Conservation (phyloP, 2,113 vertebrate species). For the Laterallus jamaicensis region DNA sequence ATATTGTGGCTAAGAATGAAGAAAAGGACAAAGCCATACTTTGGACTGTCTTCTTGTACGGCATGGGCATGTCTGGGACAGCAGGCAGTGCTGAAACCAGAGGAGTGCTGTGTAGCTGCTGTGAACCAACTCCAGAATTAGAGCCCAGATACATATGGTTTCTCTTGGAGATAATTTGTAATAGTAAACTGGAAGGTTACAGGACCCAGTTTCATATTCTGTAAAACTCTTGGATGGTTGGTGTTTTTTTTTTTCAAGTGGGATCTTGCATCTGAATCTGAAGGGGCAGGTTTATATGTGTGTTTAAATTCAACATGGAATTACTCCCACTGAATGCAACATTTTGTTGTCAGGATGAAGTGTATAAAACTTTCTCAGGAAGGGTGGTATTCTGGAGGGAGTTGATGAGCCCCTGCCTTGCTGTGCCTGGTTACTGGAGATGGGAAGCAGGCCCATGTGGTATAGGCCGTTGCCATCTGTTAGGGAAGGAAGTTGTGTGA, state of each 20-base stretch:
- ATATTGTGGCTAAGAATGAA: background rate
- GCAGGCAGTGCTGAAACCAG: background rate
- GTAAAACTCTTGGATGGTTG: background rate
- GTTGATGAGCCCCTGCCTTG: background rate
- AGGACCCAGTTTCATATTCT: background rate
- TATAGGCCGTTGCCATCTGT: background rate
- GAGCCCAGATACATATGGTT: background rate
- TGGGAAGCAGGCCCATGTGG: background rate
- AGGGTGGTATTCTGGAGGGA: background rate
- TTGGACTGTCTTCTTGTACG: background rate
- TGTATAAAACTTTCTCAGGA: background rate
- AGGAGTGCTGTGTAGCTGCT: background rate
- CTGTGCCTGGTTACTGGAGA: background rate
- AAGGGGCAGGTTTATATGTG: background rate
- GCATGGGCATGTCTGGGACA: background rate
- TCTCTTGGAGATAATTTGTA: background rate
- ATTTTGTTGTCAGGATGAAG: background rate
- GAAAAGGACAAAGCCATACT: background rate
- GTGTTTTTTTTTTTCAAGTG: background rate
- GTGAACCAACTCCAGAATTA: background rate
- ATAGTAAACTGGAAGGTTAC: background rate
- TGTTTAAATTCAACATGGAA: background rate
- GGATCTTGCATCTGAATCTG: background rate
- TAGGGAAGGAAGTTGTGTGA: background rate
- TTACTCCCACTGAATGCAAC: rapidly evolving